Percentiles rank a stretch among this genome's conserved stretches.
Conservation (phyloP, 2,888 invertebrate species). For the Chymomyza procnemis region DNA sequence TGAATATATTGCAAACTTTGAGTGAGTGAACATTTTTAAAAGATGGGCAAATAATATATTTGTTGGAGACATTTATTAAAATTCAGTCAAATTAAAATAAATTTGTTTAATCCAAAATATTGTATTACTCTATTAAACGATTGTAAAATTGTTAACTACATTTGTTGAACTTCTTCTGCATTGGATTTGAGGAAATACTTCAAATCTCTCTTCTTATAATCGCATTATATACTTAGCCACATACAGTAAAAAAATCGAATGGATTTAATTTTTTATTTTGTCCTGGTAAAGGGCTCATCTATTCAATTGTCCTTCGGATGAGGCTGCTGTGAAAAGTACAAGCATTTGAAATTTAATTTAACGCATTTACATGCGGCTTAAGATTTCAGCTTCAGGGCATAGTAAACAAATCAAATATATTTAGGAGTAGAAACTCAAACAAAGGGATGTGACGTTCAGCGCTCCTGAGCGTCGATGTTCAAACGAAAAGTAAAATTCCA, state of each 20-base stretch:
- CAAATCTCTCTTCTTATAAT: slow-evolving; percentile 49
- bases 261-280: slow-evolving; percentile 24
- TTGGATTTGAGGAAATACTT: slow-evolving; percentile 4
- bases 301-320: slow-evolving; percentile 34
- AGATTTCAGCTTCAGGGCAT: slow-evolving; percentile 67
- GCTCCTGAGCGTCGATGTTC: background rate
- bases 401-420: slow-evolving; percentile 74
- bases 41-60: too few species aligned
- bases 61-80: too few species aligned
- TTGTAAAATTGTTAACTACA: background rate
- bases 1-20: too few species aligned
- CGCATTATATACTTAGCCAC: slow-evolving; percentile 57
- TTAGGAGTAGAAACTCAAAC: slow-evolving; percentile 61
- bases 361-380: slow-evolving; percentile 74
- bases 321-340: slow-evolving; percentile 55
- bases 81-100: too few species aligned
- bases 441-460: slow-evolving; percentile 43
- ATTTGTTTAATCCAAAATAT: too few species aligned
- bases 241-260: slow-evolving; percentile 33
- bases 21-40: too few species aligned
- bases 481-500: slow-evolving; percentile 31
- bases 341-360: slow-evolving; percentile 75
- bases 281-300: slow-evolving; percentile 22
- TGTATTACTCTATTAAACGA: background rate
- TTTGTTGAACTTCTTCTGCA: background rate